These are phyloP conservation scores for Oxytorus armatus DNA, from an alignment of 2,888 invertebrate genomes.

Conservation along the genomic window DNA sequence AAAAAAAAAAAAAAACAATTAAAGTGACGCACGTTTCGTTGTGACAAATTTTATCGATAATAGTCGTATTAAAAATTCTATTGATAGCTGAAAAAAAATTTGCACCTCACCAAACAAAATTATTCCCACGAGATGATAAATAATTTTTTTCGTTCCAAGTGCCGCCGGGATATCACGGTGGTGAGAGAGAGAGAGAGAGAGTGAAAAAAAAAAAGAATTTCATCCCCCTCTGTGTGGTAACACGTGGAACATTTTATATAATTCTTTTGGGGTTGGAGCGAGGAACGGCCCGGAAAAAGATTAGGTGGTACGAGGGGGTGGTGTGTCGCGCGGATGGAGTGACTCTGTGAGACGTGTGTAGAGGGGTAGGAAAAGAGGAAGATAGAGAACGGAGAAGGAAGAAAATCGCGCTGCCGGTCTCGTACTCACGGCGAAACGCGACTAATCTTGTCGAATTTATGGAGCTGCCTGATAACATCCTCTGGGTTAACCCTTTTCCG, in stretches of 20 bases:
- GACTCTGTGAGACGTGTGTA: not conserved
- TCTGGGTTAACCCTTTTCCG: conserved; percentile 75
- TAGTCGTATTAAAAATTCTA: no score
- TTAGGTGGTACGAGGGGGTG: conserved; percentile 37
- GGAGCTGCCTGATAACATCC: conserved; percentile 79
- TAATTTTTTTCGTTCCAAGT: conserved; percentile 42
- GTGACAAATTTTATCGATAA: no score
- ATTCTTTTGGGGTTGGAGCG: conserved; percentile 41
- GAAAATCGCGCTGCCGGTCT: conserved; percentile 57
- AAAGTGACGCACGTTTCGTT: no score
- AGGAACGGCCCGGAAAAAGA: conserved; percentile 42
- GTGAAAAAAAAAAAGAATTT: conserved; percentile 40
- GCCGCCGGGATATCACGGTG: not conserved
- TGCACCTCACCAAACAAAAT: not conserved
- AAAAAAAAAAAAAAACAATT: no score
- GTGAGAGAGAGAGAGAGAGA: no score
- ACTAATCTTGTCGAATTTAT: conserved; percentile 81
- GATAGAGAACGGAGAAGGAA: conserved; percentile 43
- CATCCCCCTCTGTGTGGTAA: conserved; percentile 10
- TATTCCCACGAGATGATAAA: conserved; percentile 25
- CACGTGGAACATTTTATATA: conserved; percentile 46
- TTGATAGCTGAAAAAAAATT: not conserved
- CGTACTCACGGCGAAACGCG: conserved; percentile 66
- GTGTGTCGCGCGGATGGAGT: not conserved
- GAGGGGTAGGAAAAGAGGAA: conserved; percentile 28